These are phyloP conservation scores for Uria aalge DNA, from an alignment of 2,113 vertebrate species.

Conservation along the genomic window DNA sequence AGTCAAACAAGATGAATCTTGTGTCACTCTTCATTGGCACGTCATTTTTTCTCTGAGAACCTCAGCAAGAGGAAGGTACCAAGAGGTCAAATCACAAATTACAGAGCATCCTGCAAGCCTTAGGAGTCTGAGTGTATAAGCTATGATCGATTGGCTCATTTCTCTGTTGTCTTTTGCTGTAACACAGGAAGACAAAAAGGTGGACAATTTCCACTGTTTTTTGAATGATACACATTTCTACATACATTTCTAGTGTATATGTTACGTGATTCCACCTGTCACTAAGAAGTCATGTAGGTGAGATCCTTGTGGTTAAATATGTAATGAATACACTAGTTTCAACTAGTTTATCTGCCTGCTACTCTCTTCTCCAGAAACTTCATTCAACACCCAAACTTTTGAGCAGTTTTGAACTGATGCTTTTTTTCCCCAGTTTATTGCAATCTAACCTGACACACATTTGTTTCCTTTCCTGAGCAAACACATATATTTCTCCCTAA, in stretches of 20 bases:
- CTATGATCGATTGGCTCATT: conserved; percentile 14
- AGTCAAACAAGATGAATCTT: conserved; percentile 62
- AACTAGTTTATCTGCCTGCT: background rate
- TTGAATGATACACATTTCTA: background rate
- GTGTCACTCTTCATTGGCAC: conserved; percentile 52
- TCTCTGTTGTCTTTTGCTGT: background rate
- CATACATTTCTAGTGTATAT: background rate
- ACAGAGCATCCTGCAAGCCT: conserved; percentile 17
- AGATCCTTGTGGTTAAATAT: background rate
- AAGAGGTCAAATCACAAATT: conserved; percentile 56
- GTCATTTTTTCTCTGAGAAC: conserved; percentile 45
- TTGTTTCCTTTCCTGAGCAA: background rate
- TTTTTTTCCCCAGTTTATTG: background rate
- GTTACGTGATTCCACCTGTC: background rate
- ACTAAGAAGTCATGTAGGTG: background rate
- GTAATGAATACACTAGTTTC: background rate
- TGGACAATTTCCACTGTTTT: background rate
- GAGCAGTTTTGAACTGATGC: background rate
- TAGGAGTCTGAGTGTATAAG: background rate
- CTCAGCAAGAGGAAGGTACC: background rate
- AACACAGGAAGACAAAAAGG: background rate
- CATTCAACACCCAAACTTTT: background rate
- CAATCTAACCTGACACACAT: background rate
- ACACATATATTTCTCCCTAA: background rate
- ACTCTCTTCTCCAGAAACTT: background rate